Evolutionary conservation across 2,113 vertebrate species (phyloP), one percentile per base, ranked within the genome.

Genomic region (Apeltes quadracus): DNA sequence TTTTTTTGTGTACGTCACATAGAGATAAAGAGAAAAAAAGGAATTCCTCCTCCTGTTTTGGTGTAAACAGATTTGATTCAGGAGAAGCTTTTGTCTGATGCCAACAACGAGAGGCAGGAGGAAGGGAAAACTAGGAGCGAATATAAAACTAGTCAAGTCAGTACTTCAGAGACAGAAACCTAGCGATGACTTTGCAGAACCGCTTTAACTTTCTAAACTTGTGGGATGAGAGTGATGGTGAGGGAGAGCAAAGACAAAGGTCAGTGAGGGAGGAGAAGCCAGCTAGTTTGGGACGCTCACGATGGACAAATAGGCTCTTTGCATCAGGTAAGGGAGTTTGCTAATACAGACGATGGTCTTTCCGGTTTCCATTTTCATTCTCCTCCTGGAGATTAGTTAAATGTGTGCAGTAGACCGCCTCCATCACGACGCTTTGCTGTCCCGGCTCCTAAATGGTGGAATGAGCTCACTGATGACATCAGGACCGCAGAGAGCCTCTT

Each of bases 121-220:
- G 56, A 65, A 32, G 34, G 72, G 29, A 59, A 53, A 18, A 54
- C 69, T 39, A 27, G 43, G 41, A 69, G 34, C 38, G 63, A 34
- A n/a, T 59, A 32, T 29, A 44, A 8, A 10, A 29, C 53, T 16
- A 34, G n/a, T n/a, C n/a, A 11, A 10, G 48, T 8, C 56, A 34
- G 20, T 39, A 54, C 41, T n/a, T 13, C 7, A 65, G 58, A 65
- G 25, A 43, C 64, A 43, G 43, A 61, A 18, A 27, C 9, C 3
- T 7, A 79, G 61, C 7, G 13, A 90, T 92, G 88, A 85, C 72
- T 66, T 77, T 66, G 72, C 59, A 78, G 55, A 83, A 32, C 81
- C 81, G 79, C 69, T 89, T 93, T 77, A 44, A 85, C n/a, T 93
- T 93, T 91, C 80, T 93, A 70, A 90, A 89, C 43, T 87, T 93